phyloP scores from a whole-genome alignment of 1,140 invertebrate genomes.

The Drosophila baimaii region DNA sequence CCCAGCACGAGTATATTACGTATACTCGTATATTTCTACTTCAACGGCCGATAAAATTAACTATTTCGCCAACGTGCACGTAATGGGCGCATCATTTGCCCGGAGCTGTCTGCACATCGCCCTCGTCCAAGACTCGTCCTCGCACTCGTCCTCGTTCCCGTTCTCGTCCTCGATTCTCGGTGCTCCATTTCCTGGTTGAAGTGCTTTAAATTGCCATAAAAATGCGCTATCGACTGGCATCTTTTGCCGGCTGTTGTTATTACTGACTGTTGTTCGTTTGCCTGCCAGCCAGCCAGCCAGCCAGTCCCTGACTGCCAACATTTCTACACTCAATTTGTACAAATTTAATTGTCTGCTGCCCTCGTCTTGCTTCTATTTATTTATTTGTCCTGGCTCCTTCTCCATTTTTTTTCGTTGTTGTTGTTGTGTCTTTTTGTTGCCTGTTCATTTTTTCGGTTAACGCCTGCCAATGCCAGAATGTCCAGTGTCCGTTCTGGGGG shows the following conservation, averaged over 20 bases:
- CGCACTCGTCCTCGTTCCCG: not conserved
- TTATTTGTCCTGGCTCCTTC: slow-evolving; percentile 47
- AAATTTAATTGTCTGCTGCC: slow-evolving; percentile 80
- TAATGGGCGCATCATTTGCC: slow-evolving; percentile 79
- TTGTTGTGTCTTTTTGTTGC: slow-evolving; percentile 24
- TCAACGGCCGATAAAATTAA: slow-evolving; percentile 77
- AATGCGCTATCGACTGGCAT: slow-evolving; percentile 74
- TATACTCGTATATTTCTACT: slow-evolving; percentile 67
- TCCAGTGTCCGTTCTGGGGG: slow-evolving; percentile 49
- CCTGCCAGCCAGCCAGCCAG: slow-evolving; percentile 40
- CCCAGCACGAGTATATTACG: slow-evolving; percentile 60
- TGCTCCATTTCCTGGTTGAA: slow-evolving; percentile 70
- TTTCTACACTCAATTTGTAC: slow-evolving; percentile 83
- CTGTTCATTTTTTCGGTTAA: slow-evolving; percentile 61
- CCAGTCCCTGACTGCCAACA: slow-evolving; percentile 37
- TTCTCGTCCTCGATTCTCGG: slow-evolving; percentile 1
- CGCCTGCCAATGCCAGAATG: slow-evolving; percentile 61
- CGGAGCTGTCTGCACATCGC: slow-evolving; percentile 39
- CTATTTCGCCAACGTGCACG: slow-evolving; percentile 74
- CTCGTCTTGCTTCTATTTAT: slow-evolving; percentile 56
- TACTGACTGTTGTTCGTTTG: slow-evolving; percentile 49
- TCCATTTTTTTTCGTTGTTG: slow-evolving; percentile 26
- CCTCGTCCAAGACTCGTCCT: slow-evolving; percentile 6
- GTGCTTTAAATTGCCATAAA: slow-evolving; percentile 80
- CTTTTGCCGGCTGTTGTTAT: slow-evolving; percentile 43